Base-by-base conservation (phyloP, 2,797 vertebrate species). In the Craterocephalus amniculus region DNA sequence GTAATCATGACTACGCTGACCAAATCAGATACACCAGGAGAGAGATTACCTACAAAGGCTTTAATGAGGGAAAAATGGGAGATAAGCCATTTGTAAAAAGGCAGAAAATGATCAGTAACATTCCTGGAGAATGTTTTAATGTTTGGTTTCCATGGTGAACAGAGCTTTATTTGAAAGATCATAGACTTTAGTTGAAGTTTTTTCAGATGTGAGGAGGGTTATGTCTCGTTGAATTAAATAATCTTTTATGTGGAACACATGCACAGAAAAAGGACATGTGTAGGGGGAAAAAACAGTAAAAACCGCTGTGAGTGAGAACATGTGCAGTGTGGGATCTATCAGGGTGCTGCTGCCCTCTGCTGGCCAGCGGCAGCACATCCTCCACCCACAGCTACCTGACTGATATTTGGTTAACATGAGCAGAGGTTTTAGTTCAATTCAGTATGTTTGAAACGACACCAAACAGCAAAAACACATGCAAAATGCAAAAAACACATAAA, bases 291-390 rank as follows among this genome's bases (percentile, higher is more conserved):
- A 38, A 14, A 38, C 4, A 14, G 10, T 38, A 14, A 38, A 38
- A 38, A 38, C 36, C 36, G 14, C 36, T 13, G 13, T 3, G 0
- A 14, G 36, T 4, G 14, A 13, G 35, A 36, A 36, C 35, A 36
- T 36, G 10, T 36, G 35, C 35, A 43, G 40, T 18, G 40, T 43
- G 14, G 48, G 14, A 32, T 34, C 49, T 13, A 14, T 27, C 5
- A 38, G 58, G 22, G 20, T 9, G 2, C 43, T 85, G 78, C 77
- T 76, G 78, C 84, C 78, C 81, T 34, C 88, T 89, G 66, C 72
- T 87, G 88, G 6, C 29, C 1, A 18, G 12, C 0, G 2, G 10
- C 22, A 18, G 1, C 7, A 31, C 1, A 8, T n/a, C n/a, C n/a
- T n/a, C n/a, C n/a, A n/a, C n/a, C n/a, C 62, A 1, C 70, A 49